Base-by-base conservation (phyloP, 2,888 invertebrate genomes). In the Drosophila lutescens region DNA sequence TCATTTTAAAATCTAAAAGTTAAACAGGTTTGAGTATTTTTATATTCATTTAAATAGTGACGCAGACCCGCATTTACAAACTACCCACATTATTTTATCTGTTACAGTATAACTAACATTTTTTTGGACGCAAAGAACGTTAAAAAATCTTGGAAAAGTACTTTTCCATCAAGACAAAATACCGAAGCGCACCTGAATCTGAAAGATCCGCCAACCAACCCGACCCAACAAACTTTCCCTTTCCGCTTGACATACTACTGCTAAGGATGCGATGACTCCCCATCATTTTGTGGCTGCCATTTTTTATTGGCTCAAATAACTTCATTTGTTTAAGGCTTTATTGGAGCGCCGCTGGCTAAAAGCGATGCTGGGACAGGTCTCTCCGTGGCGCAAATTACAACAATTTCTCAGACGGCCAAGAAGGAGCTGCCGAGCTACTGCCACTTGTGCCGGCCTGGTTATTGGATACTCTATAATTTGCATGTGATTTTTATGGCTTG, bases 381-480 rank as follows among this genome's bases (percentile, higher is more conserved):
- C 41, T 43, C 46, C 61, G 23, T 60, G 63, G 77, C 77, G 79
- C 74, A 84, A 84, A 86, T 84, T 84, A 75, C 82, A 69, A 79
- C 79, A 74, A 85, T 79, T 77, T 80, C 79, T 85, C 72, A 79
- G 76, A 15, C 54, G 43, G 43, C 46, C 43, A 26, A 15, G 38
- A 34, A 15, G 53, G 53, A 53, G 53, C 41, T 20, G 41, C 53
- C 23, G 8, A 30, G 49, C 51, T 60, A 40, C 71, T 43, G 55
- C 51, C 56, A 40, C 59, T 58, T 44, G 58, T 50, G 58, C 57
- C 38, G 32, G 62, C 32, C 62, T 62, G 70, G 76, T 62, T 55
- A 84, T 77, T 70, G 77, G 77, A 86, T 88, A 84, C 87, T 71
- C 89, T 90, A 90, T 90, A 90, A 90, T 90, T 90, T 90, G 90